Conservation (phyloP, 2,797 vertebrate genomes). For the Cyprinella venusta region DNA sequence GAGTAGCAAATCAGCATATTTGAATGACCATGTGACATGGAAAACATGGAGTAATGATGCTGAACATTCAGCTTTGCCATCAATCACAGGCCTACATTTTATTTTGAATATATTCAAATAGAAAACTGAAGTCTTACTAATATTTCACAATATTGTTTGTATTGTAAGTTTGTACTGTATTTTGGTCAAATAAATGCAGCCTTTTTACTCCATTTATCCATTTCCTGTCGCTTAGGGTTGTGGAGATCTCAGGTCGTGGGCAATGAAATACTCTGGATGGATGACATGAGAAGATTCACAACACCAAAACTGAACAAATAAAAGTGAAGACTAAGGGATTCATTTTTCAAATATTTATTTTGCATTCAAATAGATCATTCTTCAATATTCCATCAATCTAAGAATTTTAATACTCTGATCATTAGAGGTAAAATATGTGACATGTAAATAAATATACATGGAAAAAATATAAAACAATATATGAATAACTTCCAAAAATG, state of each 20-base stretch:
- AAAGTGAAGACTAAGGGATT: neutral
- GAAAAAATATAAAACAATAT: slow-evolving; percentile 67
- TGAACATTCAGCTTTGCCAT: too few relatives aligned
- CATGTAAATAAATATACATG: slow-evolving; percentile 79
- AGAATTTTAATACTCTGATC: slow-evolving; percentile 60
- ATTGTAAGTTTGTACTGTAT: too few relatives aligned
- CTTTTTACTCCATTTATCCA: neutral
- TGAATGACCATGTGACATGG: too few relatives aligned
- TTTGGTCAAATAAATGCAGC: too few relatives aligned
- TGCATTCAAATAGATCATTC: slow-evolving; percentile 71
- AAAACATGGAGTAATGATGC: too few relatives aligned
- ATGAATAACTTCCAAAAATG: slow-evolving; percentile 77
- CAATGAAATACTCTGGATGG: neutral
- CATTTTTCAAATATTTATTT: slow-evolving; percentile 70
- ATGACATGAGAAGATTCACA: neutral
- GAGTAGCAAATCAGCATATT: too few relatives aligned
- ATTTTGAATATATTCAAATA: too few relatives aligned
- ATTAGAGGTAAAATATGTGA: slow-evolving; percentile 63
- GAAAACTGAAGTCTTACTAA: too few relatives aligned
- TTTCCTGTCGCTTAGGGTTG: too few relatives aligned
- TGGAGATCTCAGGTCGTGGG: too few relatives aligned
- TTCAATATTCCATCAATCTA: slow-evolving; percentile 66
- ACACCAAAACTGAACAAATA: neutral
- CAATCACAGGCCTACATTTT: too few relatives aligned
- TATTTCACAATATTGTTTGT: too few relatives aligned